Percentiles rank a stretch among this genome's conserved stretches.
phyloP scores from a whole-genome alignment of 2,888 invertebrate genomes.

The Chalcosyrphus nemorum region DNA sequence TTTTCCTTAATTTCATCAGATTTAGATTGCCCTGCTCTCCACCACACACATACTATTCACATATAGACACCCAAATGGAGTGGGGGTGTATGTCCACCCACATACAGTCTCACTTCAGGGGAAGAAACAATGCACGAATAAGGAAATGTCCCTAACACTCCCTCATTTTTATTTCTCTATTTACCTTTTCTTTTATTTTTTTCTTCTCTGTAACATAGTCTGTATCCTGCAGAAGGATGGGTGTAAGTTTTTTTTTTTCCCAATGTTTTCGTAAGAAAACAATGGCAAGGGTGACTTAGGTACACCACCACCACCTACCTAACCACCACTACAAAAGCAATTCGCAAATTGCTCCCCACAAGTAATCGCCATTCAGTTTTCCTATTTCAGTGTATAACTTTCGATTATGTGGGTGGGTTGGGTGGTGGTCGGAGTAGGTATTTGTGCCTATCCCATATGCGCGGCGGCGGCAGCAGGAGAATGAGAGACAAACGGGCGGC shows the following conservation, averaged over 20 bases:
- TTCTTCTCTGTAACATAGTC: constrained; percentile 49
- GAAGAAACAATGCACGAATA: constrained; percentile 68
- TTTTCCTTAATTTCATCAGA: constrained; percentile 73
- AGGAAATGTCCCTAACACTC: constrained; percentile 70
- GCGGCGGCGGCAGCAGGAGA: constrained; percentile 16
- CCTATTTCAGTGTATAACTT: constrained; percentile 68
- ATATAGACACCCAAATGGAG: neutral
- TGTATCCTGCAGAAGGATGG: constrained; percentile 18
- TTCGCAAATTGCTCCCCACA: constrained; percentile 69
- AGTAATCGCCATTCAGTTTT: constrained; percentile 70
- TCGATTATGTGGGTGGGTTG: constrained; percentile 65
- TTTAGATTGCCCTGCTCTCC: constrained; percentile 64
- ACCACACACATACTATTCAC: neutral
- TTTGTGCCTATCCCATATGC: neutral
- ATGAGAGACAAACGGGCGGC: constrained; percentile 21
- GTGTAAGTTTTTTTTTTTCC: constrained; percentile 30
- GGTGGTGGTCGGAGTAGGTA: constrained; percentile 12
- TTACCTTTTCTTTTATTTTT: constrained; percentile 37
- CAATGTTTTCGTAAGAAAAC: constrained; percentile 45
- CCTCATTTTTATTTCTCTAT: constrained; percentile 55
- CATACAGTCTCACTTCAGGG: constrained; percentile 61
- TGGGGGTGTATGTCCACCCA: constrained; percentile 49
- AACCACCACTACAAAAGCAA: constrained; percentile 66
- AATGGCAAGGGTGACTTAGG: constrained; percentile 61
- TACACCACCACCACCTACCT: constrained; percentile 49